Conservation (phyloP, 2,113 vertebrate species). For the Craseonycteris thonglongyai region DNA sequence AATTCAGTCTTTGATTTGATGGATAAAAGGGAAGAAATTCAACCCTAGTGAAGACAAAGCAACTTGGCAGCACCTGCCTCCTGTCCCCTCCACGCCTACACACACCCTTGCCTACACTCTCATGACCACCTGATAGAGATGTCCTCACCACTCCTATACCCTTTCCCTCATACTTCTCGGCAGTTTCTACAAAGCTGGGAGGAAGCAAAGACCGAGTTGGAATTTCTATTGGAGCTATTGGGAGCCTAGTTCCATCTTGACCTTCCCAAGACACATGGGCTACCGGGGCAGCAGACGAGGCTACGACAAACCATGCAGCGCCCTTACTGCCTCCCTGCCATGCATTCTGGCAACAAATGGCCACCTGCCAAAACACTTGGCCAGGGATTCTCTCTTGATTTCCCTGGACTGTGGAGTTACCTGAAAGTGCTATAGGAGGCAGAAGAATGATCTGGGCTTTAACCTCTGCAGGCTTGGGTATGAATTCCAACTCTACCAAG, state of each 20-base stretch:
- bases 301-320: not conserved
- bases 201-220: not conserved
- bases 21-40: not conserved
- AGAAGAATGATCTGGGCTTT: not conserved
- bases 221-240: not conserved
- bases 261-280: not conserved
- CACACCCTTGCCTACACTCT: not conserved
- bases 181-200: not conserved
- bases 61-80: not conserved
- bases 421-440: not conserved
- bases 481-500: not conserved
- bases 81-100: too few species aligned
- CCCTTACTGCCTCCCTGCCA: accelerated
- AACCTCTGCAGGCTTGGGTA: not conserved
- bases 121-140: not conserved
- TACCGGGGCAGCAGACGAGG: not conserved
- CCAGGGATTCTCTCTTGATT: not conserved
- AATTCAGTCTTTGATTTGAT: not conserved
- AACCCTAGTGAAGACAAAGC: not conserved
- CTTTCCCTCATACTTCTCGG: not conserved
- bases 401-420: not conserved
- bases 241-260: not conserved
- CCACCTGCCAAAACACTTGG: not conserved
- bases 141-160: not conserved
- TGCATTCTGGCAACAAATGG: not conserved